Conservation (phyloP, 2,888 invertebrate species). For the Amorpha juglandis region DNA sequence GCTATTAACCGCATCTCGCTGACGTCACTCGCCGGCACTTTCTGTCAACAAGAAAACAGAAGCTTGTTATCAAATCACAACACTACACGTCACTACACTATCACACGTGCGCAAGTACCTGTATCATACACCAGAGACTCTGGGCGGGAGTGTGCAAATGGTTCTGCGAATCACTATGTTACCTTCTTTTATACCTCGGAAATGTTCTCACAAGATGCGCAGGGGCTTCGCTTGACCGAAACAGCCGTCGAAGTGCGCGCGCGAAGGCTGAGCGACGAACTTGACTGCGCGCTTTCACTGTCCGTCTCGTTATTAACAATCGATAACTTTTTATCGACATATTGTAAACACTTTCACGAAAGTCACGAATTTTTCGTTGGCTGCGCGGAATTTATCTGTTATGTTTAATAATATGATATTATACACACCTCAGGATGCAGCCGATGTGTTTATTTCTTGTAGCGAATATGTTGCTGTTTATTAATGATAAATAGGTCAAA, state of each 20-base stretch:
- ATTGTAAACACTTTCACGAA: slow-evolving; percentile 50
- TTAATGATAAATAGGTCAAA: too few relatives aligned
- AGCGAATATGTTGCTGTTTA: not conserved
- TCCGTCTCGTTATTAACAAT: slow-evolving; percentile 36
- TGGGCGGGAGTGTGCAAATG: slow-evolving; percentile 67
- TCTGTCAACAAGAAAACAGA: slow-evolving; percentile 79
- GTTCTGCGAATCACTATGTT: slow-evolving; percentile 69
- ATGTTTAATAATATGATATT: slow-evolving; percentile 2
- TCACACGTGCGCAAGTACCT: slow-evolving; percentile 48
- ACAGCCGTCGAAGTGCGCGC: slow-evolving; percentile 51
- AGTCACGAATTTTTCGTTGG: slow-evolving; percentile 31
- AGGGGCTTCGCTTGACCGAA: slow-evolving; percentile 67
- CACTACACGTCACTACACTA: slow-evolving; percentile 51
- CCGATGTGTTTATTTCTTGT: not conserved
- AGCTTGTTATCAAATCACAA: slow-evolving; percentile 51
- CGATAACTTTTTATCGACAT: slow-evolving; percentile 47
- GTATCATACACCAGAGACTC: slow-evolving; percentile 47
- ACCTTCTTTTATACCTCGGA: slow-evolving; percentile 83
- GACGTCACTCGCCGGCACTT: slow-evolving; percentile 57
- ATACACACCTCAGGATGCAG: not conserved
- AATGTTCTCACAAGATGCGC: slow-evolving; percentile 77
- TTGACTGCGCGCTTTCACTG: slow-evolving; percentile 66
- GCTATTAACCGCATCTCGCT: slow-evolving; percentile 72
- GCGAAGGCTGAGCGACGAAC: slow-evolving; percentile 52
- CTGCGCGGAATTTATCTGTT: not conserved